A percentile compares a stretch with the other conserved stretches of the same genome.
These are phyloP conservation scores for Hydractinia echinata DNA, from an alignment of 30 jellyfish, hydroid and myxozoan species.

Conservation along the genomic window DNA sequence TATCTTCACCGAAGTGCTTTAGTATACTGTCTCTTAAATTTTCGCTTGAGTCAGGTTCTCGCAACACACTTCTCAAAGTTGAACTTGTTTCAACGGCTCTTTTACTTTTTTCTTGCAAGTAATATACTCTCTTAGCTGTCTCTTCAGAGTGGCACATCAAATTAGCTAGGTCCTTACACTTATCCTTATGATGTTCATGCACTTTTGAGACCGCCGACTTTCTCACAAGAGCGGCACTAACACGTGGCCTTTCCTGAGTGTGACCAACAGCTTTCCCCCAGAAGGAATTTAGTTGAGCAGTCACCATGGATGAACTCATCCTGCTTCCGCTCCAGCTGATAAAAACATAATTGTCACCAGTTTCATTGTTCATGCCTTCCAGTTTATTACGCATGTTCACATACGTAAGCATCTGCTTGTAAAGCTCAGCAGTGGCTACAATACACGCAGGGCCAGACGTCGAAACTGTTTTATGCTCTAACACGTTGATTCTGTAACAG, in stretches of 20 bases:
- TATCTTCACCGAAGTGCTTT: too few species aligned
- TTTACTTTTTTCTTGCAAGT: slow-evolving; percentile 20
- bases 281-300: slow-evolving; percentile 13
- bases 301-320: slow-evolving; percentile 26
- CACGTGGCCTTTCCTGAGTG: slow-evolving; percentile 5
- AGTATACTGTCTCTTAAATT: too few species aligned
- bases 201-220: slow-evolving; percentile 36
- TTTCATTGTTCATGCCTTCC: slow-evolving; percentile 9
- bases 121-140: slow-evolving; percentile 15
- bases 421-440: background rate
- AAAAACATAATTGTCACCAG: background rate
- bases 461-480: slow-evolving; percentile 24
- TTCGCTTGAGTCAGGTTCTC: background rate
- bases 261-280: slow-evolving; percentile 23
- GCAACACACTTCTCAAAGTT: background rate
- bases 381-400: slow-evolving; percentile 17
- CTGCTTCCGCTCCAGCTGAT: slow-evolving; percentile 19
- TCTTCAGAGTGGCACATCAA: slow-evolving; percentile 30
- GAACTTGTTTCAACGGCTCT: background rate
- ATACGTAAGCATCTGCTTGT: too few species aligned
- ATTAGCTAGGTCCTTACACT: slow-evolving; percentile 5
- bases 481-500: slow-evolving; percentile 1
- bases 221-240: slow-evolving; percentile 37
- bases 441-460: slow-evolving; percentile 40
- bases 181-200: slow-evolving; percentile 23